Evolutionary conservation across 64 coral and sea anemone genomes (phyloP).

Genomic region (Stichodactyla helianthus): DNA sequence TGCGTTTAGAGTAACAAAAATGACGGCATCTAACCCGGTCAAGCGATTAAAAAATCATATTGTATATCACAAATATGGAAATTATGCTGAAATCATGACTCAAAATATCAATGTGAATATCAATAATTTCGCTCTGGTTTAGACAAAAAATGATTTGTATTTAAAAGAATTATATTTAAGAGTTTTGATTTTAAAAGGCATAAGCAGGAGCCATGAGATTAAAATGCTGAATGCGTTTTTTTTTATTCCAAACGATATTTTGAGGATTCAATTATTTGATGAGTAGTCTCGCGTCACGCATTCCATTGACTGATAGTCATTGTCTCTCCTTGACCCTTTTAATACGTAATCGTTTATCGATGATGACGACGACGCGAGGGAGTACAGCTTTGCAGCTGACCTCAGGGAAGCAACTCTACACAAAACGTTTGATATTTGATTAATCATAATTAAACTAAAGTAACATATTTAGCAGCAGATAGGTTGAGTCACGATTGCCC

Average conservation of each 20-base stretch:
- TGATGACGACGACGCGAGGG: too few relatives aligned
- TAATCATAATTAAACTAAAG: too few relatives aligned
- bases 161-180: not conserved
- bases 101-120: not conserved
- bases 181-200: not conserved
- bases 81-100: not conserved
- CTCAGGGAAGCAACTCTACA: too few relatives aligned
- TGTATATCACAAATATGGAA: conserved; percentile 5
- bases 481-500: too few relatives aligned
- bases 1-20: not conserved
- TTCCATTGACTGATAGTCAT: not conserved
- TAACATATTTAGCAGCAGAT: too few relatives aligned
- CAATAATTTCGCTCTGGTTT: not conserved
- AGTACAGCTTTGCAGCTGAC: too few relatives aligned
- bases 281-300: conserved; percentile 15
- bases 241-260: not conserved
- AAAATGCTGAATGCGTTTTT: not conserved
- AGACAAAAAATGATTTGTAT: not conserved
- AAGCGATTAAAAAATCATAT: not conserved
- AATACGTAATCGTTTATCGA: not conserved
- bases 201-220: not conserved
- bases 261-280: not conserved
- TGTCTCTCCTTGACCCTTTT: not conserved
- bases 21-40: not conserved
- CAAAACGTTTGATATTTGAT: too few relatives aligned